phyloP scores from a whole-genome alignment of 2,113 vertebrate genomes.

The Nansenia antarctica region DNA sequence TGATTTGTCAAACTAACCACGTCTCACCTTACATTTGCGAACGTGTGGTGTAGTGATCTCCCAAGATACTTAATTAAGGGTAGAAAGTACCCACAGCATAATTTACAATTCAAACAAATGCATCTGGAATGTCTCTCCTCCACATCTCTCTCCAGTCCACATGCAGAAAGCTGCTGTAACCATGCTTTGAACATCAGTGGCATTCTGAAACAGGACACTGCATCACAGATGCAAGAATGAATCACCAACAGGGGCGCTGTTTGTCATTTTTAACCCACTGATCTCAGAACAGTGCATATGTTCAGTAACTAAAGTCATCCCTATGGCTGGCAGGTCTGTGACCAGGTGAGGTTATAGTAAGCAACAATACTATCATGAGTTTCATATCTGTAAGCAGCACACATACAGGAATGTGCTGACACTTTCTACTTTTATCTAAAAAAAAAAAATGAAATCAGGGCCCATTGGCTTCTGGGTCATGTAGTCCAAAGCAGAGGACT shows the following conservation, averaged over 20 bases:
- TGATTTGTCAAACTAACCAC: not conserved
- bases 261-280: not conserved
- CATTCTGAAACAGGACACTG: not conserved
- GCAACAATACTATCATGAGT: too few relatives aligned
- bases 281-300: not conserved
- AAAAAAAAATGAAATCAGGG: not conserved
- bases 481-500: not conserved
- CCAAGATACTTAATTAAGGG: not conserved
- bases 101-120: not conserved
- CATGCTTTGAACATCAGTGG: too few relatives aligned
- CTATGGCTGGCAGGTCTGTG: too few relatives aligned
- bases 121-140: not conserved
- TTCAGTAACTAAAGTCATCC: too few relatives aligned
- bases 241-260: slow-evolving; percentile 12
- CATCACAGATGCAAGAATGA: not conserved
- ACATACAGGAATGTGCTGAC: too few relatives aligned
- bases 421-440: too few relatives aligned
- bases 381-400: too few relatives aligned
- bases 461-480: not conserved
- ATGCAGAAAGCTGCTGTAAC: not conserved
- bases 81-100: not conserved
- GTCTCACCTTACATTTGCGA: not conserved
- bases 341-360: too few relatives aligned
- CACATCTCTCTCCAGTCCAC: not conserved
- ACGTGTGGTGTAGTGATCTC: too few relatives aligned